A percentile compares a stretch with the other conserved stretches of the same genome.
These are phyloP conservation scores for Epicampocera succincta DNA, from an alignment of 2,888 invertebrate species.

Conservation along the genomic window DNA sequence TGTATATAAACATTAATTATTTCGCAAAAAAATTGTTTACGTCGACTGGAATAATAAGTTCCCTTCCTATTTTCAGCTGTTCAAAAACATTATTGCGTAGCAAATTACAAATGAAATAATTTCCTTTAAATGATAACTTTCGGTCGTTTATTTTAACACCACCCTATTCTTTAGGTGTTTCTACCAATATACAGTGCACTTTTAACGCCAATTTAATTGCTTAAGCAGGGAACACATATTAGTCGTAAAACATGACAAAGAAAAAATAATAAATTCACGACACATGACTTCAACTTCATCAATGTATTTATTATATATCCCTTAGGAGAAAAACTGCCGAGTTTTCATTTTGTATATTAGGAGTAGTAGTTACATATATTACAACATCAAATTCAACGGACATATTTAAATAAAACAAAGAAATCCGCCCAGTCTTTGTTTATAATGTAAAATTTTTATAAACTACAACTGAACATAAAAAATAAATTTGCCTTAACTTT, in stretches of 20 bases:
- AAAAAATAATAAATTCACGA: background rate
- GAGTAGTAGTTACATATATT: slow-evolving; percentile 10
- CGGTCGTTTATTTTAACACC: no score
- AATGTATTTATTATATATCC: slow-evolving; percentile 23
- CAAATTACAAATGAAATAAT: no score
- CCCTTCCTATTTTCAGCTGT: no score
- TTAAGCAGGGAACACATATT: slow-evolving; percentile 20
- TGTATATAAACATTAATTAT: slow-evolving; percentile 25
- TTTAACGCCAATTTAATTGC: no score
- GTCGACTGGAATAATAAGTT: no score
- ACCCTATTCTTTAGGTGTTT: no score
- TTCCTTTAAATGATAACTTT: no score
- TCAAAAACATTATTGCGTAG: no score
- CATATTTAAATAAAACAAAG: slow-evolving; percentile 61
- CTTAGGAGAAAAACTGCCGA: slow-evolving; percentile 49
- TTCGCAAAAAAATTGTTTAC: slow-evolving; percentile 10
- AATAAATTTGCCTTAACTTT: slow-evolving; percentile 67
- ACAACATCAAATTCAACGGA: slow-evolving; percentile 41
- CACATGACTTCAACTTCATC: slow-evolving; percentile 23
- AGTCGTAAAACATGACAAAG: background rate
- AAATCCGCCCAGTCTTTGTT: slow-evolving; percentile 67
- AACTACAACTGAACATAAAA: slow-evolving; percentile 36
- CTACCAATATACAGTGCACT: no score
- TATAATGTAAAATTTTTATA: slow-evolving; percentile 51
- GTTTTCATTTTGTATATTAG: slow-evolving; percentile 55